Percentiles rank a stretch among this genome's conserved stretches.
Evolutionary conservation across 2,113 vertebrate species (phyloP).

Genomic region (Circaetus gallicus): DNA sequence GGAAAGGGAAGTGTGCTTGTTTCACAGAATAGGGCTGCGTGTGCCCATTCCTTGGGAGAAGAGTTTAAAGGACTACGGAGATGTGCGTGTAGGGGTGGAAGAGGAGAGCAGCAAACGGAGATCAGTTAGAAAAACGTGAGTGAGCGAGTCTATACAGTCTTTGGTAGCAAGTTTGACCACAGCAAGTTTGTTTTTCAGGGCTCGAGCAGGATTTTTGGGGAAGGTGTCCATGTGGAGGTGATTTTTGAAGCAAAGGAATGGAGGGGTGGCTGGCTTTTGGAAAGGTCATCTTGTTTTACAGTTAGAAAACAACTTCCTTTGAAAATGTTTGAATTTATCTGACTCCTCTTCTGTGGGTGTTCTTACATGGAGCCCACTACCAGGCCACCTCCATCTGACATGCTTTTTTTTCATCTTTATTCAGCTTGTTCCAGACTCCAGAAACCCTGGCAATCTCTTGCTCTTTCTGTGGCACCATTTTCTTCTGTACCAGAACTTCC

Average conservation of each 20-base stretch:
- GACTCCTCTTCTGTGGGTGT: not conserved
- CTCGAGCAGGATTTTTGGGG: not conserved
- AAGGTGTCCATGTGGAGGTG: not conserved
- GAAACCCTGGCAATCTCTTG: not conserved
- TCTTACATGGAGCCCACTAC: too few relatives aligned
- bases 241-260: not conserved
- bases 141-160: rapidly evolving
- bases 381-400: rapidly evolving
- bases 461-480: not conserved
- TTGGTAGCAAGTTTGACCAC: not conserved
- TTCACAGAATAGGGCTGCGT: rapidly evolving
- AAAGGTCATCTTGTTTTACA: not conserved
- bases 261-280: not conserved
- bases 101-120: not conserved
- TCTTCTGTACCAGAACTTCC: not conserved
- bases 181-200: not conserved
- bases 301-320: not conserved
- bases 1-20: not conserved
- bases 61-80: not conserved
- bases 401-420: not conserved
- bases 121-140: too few relatives aligned
- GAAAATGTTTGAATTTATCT: not conserved
- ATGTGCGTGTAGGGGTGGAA: rapidly evolving
- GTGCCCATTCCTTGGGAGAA: rapidly evolving
- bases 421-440: not conserved